Conservation (phyloP, 1,140 invertebrate genomes). For the Chelonus insularis region DNA sequence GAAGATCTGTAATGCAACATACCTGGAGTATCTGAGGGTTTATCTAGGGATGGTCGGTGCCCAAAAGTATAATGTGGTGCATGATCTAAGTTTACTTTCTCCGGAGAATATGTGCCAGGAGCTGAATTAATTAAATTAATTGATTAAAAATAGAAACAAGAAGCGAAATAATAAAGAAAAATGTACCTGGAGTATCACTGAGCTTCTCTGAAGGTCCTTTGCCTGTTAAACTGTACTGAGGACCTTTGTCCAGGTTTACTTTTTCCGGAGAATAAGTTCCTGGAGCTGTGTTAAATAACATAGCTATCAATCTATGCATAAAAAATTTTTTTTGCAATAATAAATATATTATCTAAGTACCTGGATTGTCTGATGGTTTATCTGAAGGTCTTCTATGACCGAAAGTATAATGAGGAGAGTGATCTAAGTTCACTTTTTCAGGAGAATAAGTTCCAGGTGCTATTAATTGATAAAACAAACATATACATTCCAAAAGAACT, state of each 20-base stretch:
- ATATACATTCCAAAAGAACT: not conserved
- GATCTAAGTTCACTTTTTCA: slow-evolving; percentile 35
- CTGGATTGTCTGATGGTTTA: slow-evolving; percentile 30
- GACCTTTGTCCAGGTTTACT: slow-evolving; percentile 36
- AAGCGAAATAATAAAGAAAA: not conserved
- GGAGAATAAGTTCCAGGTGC: slow-evolving; percentile 42
- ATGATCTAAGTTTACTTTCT: slow-evolving; percentile 67
- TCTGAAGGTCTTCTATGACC: slow-evolving; percentile 45
- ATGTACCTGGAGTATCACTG: slow-evolving; percentile 44
- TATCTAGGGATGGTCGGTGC: slow-evolving; percentile 58
- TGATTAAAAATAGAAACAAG: not conserved
- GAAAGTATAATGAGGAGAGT: slow-evolving; percentile 32
- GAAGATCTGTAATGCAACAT: slow-evolving; percentile 4
- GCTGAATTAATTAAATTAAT: slow-evolving; percentile 41
- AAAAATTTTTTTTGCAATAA: not conserved
- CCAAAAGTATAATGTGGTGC: slow-evolving; percentile 66
- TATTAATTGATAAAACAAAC: slow-evolving; percentile 30
- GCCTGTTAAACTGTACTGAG: slow-evolving; percentile 26
- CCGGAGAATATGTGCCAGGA: slow-evolving; percentile 63
- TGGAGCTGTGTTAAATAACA: slow-evolving; percentile 38
- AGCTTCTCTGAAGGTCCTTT: slow-evolving; percentile 47
- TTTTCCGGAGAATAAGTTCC: slow-evolving; percentile 39
- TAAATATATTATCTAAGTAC: slow-evolving; percentile 17
- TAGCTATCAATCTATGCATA: not conserved
- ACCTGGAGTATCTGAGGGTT: slow-evolving; percentile 61